Evolutionary conservation across 2,888 invertebrate genomes (phyloP).

Genomic region (Conops quadrifasciatus): DNA sequence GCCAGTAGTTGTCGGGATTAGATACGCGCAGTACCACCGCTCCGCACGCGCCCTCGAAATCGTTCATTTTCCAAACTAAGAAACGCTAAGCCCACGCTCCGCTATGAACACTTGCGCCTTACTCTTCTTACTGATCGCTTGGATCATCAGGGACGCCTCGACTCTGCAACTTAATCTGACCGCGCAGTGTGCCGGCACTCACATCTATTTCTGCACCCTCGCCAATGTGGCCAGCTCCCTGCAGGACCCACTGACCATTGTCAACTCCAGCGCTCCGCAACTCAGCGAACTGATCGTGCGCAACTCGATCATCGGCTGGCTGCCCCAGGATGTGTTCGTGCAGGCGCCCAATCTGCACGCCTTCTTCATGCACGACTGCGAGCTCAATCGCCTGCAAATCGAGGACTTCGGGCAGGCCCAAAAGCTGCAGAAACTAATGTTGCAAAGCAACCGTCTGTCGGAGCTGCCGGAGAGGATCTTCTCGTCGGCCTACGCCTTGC

Average conservation of each 20-base stretch:
- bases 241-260: constrained; percentile 42
- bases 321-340: constrained; percentile 50
- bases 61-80: background rate
- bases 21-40: background rate
- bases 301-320: constrained; percentile 46
- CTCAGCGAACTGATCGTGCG: constrained; percentile 49
- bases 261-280: constrained; percentile 36
- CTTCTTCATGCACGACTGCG: constrained; percentile 53
- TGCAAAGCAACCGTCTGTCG: constrained; percentile 53
- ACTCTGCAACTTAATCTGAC: constrained; percentile 47
- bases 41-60: background rate
- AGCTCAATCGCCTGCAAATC: constrained; percentile 45
- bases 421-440: constrained; percentile 46
- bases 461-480: constrained; percentile 51
- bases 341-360: constrained; percentile 52
- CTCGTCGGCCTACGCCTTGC: constrained; percentile 42
- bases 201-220: constrained; percentile 46
- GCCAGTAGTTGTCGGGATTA: background rate
- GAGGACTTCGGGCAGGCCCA: constrained; percentile 47
- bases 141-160: background rate
- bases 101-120: background rate
- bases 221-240: constrained; percentile 41
- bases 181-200: constrained; percentile 47
- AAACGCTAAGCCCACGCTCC: background rate
- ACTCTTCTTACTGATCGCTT: background rate